Evolutionary conservation across 2,113 vertebrate species (phyloP), one percentile per base, ranked within the genome.

Genomic region (Notarius lentiginosus): DNA sequence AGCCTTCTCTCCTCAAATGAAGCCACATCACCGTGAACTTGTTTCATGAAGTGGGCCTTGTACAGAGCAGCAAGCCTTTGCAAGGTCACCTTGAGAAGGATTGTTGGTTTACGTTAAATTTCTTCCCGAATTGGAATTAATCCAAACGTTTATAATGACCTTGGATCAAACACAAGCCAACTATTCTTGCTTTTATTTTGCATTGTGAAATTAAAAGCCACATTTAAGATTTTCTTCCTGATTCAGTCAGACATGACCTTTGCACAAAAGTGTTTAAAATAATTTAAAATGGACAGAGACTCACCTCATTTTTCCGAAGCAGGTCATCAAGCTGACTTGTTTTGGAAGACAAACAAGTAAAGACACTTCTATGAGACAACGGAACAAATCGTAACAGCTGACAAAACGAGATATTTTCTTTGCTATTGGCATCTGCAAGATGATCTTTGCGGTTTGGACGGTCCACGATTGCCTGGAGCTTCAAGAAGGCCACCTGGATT

Each of bases 1-100:
- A 93, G 82, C 12, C 91, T 81, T 61, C 73, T 88, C 89, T 95
- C 93, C 87, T 93, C 92, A 24, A 93, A 94, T 14, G 92, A 12
- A 0, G 88, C 88, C 60, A 94, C 18, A 7, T 95, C 94, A 1
- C 72, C 89, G 27, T 88, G 82, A 18, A 93, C 47, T 87, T 93
- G 10, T 8, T 80, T 84, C 87, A 93, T 84, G 30, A 94, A 93
- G 56, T 87, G 79, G 0, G 41, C 41, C 76, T 7, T 90, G 89
- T 86, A 92, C 17, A 17, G 7, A 27, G 82, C 8, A 0, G 91
- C 91, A 0, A 90, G 60, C 66, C 17, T 53, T 51, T 81, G 82
- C 6, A 90, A 11, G 24, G 79, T 18, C 9, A n/a, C 56, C 95
- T 95, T 85, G 5, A 22, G 5, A 56, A 82, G 3, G 49, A 5